Percentiles rank a stretch among this genome's conserved stretches.
phyloP scores from a whole-genome alignment of 2,888 invertebrate genomes.

The Lordiphosa andalusiaca region DNA sequence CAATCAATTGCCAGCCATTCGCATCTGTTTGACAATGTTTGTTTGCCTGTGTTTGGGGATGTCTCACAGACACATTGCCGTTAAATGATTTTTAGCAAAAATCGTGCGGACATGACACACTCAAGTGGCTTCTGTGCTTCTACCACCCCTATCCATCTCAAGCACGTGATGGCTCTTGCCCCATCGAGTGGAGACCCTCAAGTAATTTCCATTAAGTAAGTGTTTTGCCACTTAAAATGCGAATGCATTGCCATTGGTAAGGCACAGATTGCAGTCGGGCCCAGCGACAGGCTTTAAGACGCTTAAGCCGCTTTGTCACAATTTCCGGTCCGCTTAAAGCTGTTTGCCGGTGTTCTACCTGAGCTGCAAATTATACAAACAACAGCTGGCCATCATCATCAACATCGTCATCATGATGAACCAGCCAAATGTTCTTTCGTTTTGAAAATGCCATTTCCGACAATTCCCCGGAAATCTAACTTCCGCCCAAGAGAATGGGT shows the following conservation, averaged over 20 bases:
- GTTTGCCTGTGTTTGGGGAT: conserved; percentile 29
- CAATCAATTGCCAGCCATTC: conserved; percentile 64
- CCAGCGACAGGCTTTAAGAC: conserved; percentile 30
- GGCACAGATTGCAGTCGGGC: conserved; percentile 12
- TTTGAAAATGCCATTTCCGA: conserved; percentile 64
- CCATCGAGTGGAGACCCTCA: conserved; percentile 48
- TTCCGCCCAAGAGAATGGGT: conserved; percentile 42
- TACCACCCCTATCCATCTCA: conserved; percentile 10
- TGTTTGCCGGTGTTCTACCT: conserved; percentile 32
- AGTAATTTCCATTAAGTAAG: conserved; percentile 75
- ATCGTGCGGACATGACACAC: conserved; percentile 73
- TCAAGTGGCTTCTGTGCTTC: conserved; percentile 54
- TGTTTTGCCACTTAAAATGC: conserved; percentile 63
- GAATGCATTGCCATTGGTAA: conserved; percentile 54
- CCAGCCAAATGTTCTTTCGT: conserved; percentile 43
- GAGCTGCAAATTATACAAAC: conserved; percentile 49
- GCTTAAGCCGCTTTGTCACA: conserved; percentile 33
- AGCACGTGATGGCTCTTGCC: conserved; percentile 68
- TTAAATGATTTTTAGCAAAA: conserved; percentile 75
- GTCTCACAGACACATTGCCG: conserved; percentile 61
- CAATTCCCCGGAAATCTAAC: conserved; percentile 60
- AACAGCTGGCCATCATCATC: conserved; percentile 43
- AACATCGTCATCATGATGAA: conserved; percentile 37
- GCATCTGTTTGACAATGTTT: conserved; percentile 37
- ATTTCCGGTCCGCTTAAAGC: conserved; percentile 40